Conservation (phyloP, 2,888 invertebrate species). For the Scaeva pyrastri region DNA sequence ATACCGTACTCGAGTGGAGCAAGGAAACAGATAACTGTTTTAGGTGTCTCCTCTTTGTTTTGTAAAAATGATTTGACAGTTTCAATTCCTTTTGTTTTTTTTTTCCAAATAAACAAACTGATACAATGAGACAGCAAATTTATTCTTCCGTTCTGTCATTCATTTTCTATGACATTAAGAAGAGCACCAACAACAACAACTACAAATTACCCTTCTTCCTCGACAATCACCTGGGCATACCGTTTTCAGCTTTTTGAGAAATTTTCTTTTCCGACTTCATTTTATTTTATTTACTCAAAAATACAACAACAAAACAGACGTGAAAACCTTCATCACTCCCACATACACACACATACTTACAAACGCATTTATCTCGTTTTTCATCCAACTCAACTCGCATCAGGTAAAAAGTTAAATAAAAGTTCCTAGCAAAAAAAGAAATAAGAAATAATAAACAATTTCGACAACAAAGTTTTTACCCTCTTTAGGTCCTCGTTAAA, state of each 20-base stretch:
- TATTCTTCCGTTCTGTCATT: not conserved
- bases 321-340: constrained; percentile 13
- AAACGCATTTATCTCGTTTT: not conserved
- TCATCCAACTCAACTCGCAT: not conserved
- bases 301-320: not conserved
- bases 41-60: not conserved
- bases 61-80: not conserved
- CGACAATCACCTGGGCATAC: not conserved
- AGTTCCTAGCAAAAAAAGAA: not conserved
- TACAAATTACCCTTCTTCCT: no score
- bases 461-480: constrained; percentile 11
- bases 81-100: not conserved
- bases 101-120: not conserved
- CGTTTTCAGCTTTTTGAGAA: not conserved
- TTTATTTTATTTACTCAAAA: no score
- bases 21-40: not conserved
- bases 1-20: no score
- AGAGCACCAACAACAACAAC: not conserved
- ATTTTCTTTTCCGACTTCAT: no score
- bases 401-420: not conserved
- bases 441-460: constrained; percentile 1
- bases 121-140: not conserved
- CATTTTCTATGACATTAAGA: not conserved
- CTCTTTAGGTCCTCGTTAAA: constrained; percentile 29
- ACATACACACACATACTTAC: no score